Percentiles rank a stretch among this genome's conserved stretches.
Evolutionary conservation across 2,113 vertebrate species (phyloP).

Genomic region (Ranitomeya imitator): DNA sequence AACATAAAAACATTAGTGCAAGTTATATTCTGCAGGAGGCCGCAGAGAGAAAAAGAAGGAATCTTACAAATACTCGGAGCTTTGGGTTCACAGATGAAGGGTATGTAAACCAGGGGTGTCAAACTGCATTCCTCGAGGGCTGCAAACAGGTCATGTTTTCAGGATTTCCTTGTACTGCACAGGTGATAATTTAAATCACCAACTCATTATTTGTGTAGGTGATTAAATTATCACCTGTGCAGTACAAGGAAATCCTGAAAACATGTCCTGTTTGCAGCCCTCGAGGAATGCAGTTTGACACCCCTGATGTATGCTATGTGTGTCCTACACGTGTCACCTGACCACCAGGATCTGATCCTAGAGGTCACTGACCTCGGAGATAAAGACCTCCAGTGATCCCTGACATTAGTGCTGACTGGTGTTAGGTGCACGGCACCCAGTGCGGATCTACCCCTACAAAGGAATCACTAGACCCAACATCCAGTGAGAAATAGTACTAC

Average conservation of each 20-base stretch:
- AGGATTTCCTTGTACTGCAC: no score
- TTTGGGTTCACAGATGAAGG: slow-evolving; percentile 65
- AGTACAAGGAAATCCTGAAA: no score
- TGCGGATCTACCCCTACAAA: slow-evolving; percentile 59
- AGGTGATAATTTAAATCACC: no score
- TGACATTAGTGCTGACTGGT: background rate
- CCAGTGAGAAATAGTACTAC: slow-evolving; percentile 53
- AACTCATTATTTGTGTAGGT: no score
- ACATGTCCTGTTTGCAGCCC: no score
- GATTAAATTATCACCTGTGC: no score
- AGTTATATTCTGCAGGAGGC: slow-evolving; percentile 71
- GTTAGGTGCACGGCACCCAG: background rate
- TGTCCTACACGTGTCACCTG: slow-evolving; percentile 2
- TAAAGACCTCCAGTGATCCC: background rate
- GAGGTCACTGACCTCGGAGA: slow-evolving; percentile 12
- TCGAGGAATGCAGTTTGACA: no score
- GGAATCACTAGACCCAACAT: slow-evolving; percentile 48
- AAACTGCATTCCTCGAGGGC: no score
- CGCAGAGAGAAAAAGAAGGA: slow-evolving; percentile 66
- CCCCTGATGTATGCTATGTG: no score
- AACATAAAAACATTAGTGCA: slow-evolving; percentile 77
- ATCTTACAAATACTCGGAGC: slow-evolving; percentile 71
- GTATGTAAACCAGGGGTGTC: no score
- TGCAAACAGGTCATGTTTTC: no score
- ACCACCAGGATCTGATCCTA: background rate